Percentiles rank a stretch among this genome's conserved stretches.
These are phyloP conservation scores for Osmerus mordax DNA, from an alignment of 2,113 vertebrate species.

Conservation along the genomic window DNA sequence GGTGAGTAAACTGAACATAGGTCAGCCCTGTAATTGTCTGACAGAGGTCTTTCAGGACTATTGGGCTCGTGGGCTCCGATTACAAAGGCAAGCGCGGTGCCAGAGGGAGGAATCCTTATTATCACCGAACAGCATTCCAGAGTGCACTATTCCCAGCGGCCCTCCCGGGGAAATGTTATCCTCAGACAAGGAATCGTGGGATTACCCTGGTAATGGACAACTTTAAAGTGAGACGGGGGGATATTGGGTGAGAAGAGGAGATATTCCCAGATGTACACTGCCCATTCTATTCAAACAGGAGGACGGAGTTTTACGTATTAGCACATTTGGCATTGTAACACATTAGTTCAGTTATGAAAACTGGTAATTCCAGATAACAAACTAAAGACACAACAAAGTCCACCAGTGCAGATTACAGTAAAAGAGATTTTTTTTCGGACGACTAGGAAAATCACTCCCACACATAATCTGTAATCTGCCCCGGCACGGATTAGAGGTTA, in stretches of 20 bases:
- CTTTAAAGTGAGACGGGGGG: neutral
- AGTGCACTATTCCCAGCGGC: constrained; percentile 2
- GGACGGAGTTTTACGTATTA: too few relatives aligned
- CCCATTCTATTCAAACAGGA: neutral
- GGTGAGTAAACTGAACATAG: constrained; percentile 15
- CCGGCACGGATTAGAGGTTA: constrained; percentile 29
- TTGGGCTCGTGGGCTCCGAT: constrained; percentile 12
- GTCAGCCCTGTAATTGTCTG: constrained; percentile 15
- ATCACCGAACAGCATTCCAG: constrained; percentile 21
- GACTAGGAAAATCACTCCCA: neutral
- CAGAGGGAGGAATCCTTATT: constrained; percentile 26
- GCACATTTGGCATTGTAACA: too few relatives aligned
- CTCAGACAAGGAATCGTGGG: constrained; percentile 1
- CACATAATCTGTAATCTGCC: constrained; percentile 17
- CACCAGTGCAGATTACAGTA: too few relatives aligned
- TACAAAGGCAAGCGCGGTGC: constrained; percentile 27
- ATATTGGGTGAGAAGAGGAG: neutral
- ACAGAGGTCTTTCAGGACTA: constrained; percentile 12
- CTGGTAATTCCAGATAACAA: too few relatives aligned
- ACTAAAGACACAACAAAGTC: too few relatives aligned
- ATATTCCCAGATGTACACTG: neutral
- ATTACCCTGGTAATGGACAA: neutral
- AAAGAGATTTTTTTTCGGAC: too few relatives aligned
- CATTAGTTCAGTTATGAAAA: too few relatives aligned
- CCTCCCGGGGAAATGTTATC: neutral